Percentiles rank a stretch among this genome's conserved stretches.
Evolutionary conservation across 2,888 invertebrate species (phyloP).

Genomic region (Calameuta idolon): DNA sequence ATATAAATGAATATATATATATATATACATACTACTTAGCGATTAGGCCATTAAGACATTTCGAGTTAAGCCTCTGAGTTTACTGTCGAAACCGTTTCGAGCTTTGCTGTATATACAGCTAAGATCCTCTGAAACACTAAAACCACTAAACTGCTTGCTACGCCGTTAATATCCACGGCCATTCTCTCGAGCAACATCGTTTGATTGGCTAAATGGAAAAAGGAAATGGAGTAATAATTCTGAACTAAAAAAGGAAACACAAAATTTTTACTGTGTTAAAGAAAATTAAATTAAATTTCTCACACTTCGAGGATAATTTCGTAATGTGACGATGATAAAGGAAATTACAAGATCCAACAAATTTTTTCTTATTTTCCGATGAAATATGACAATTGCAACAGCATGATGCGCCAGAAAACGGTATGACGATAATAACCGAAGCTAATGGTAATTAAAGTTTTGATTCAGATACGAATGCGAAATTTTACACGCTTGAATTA

Average conservation of each 20-base stretch:
- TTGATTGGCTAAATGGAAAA: not conserved
- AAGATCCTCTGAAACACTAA: constrained; percentile 42
- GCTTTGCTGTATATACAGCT: constrained; percentile 14
- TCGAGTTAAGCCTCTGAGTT: constrained; percentile 28
- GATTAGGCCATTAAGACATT: constrained; percentile 42
- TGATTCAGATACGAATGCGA: not conserved
- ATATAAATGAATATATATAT: constrained; percentile 9
- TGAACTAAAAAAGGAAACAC: not conserved
- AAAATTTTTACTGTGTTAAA: no score
- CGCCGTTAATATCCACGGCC: constrained; percentile 32
- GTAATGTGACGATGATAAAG: not conserved
- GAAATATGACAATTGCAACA: not conserved
- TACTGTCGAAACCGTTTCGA: constrained; percentile 29
- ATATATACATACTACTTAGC: constrained; percentile 7
- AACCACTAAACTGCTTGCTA: constrained; percentile 43
- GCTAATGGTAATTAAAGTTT: not conserved
- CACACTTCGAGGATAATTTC: no score
- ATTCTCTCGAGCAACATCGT: constrained; percentile 17
- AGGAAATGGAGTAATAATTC: not conserved
- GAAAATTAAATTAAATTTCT: no score
- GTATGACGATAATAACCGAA: not conserved
- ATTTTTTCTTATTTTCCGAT: no score
- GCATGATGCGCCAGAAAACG: not conserved
- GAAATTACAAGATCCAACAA: not conserved
- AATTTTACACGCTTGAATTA: not conserved